Evolutionary conservation across 2,797 vertebrate genomes (phyloP).

Genomic region (Emydoidea blandingii): DNA sequence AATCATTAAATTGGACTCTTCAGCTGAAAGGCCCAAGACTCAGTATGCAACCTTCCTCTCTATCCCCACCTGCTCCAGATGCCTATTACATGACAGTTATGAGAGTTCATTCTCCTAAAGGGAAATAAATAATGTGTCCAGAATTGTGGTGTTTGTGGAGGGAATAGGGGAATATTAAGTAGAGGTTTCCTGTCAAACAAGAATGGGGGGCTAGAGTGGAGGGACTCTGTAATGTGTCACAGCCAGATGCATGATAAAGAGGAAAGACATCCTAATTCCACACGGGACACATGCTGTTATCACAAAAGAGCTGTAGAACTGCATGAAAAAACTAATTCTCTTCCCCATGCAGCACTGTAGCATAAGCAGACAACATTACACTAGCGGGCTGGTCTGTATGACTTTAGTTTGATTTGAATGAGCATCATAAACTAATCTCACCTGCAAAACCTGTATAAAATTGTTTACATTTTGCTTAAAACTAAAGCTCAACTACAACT

Average conservation of each 20-base stretch:
- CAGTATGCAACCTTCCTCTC: background rate
- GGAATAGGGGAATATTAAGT: background rate
- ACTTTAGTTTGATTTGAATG: background rate
- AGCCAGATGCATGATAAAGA: background rate
- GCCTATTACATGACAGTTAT: background rate
- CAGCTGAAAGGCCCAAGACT: background rate
- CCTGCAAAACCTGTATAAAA: background rate
- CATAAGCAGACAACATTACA: background rate
- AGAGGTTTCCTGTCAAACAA: background rate
- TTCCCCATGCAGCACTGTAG: background rate
- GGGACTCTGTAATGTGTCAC: conserved; percentile 5
- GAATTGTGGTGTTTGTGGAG: background rate
- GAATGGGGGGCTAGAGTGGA: background rate
- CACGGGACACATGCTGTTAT: conserved; percentile 14
- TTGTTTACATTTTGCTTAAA: background rate
- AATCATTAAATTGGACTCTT: background rate
- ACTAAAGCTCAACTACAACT: accelerated
- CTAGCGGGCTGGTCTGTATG: background rate
- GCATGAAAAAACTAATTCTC: background rate
- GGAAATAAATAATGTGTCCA: background rate
- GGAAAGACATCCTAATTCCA: conserved; percentile 17
- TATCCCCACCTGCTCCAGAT: background rate
- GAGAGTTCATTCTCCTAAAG: background rate
- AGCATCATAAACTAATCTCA: background rate
- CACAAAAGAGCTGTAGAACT: background rate